A percentile compares a stretch with the other conserved stretches of the same genome.
Conservation (phyloP, 2,113 vertebrate species). For the Dermatemys mawii region DNA sequence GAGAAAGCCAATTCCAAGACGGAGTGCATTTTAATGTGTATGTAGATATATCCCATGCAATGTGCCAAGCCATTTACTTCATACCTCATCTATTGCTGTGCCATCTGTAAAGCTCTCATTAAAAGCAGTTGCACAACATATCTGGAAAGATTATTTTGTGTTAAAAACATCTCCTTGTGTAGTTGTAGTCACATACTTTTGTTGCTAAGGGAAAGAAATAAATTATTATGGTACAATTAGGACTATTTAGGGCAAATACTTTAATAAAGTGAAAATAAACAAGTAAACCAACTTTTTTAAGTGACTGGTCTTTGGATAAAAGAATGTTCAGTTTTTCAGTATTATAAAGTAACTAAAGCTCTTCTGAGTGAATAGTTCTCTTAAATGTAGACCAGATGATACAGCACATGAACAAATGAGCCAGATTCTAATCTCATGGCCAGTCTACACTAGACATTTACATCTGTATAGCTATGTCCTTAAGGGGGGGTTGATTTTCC, state of each 20-base stretch:
- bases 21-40: constrained; percentile 76
- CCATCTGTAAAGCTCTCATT: not conserved
- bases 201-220: not conserved
- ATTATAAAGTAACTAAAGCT: not conserved
- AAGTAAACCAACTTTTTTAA: not conserved
- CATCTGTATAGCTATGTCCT: not conserved
- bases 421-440: not conserved
- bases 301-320: rapidly evolving
- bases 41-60: constrained; percentile 40
- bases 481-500: not conserved
- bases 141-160: not conserved
- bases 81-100: not conserved
- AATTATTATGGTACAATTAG: not conserved
- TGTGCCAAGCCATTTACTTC: not conserved
- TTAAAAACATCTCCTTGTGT: not conserved
- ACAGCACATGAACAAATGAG: not conserved
- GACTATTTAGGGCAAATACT: not conserved
- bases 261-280: not conserved
- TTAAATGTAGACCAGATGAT: not conserved
- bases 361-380: not conserved
- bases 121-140: not conserved
- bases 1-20: constrained; percentile 54
- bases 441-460: not conserved
- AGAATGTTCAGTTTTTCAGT: not conserved
- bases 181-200: not conserved